A percentile compares a stretch with the other conserved stretches of the same genome.
Evolutionary conservation across 2,797 vertebrate genomes (phyloP).

Genomic region (Mormyrops attenuatus): DNA sequence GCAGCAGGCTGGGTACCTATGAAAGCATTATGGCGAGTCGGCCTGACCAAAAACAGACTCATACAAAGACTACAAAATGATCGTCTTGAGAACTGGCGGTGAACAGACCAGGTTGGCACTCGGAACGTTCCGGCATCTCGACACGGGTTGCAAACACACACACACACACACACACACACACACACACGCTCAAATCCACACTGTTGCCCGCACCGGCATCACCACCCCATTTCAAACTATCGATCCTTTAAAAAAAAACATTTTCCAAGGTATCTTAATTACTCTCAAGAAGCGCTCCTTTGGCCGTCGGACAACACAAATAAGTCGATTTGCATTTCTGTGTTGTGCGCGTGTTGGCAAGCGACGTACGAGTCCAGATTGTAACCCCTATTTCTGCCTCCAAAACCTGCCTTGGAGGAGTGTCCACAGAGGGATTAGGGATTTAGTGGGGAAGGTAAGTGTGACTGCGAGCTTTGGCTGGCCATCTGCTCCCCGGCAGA

Average conservation of each 20-base stretch:
- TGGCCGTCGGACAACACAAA: conserved; percentile 96
- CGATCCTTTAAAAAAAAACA: conserved; percentile 65
- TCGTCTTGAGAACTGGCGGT: neutral
- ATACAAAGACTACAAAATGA: neutral
- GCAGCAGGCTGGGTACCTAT: neutral
- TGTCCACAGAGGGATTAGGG: conserved; percentile 99
- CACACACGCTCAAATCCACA: conserved; percentile 40
- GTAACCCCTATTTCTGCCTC: conserved; percentile 99
- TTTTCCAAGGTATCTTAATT: conserved; percentile 99
- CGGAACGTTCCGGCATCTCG: conserved; percentile 27
- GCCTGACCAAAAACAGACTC: neutral
- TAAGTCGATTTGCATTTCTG: conserved; percentile 95
- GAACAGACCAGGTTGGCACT: neutral
- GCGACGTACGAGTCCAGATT: conserved; percentile 92
- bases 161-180: neutral
- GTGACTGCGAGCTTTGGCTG: conserved; percentile 99
- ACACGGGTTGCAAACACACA: conserved; percentile 31
- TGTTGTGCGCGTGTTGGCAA: conserved; percentile 97
- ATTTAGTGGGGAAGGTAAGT: conserved; percentile 99
- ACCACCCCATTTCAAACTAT: conserved; percentile 61
- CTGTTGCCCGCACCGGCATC: conserved; percentile 36
- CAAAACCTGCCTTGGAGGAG: conserved; percentile 99
- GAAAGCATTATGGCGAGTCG: neutral
- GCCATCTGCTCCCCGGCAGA: conserved; percentile 99
- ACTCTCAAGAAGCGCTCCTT: conserved; percentile 85